Conservation (phyloP, 2,888 invertebrate genomes). For the Stegana nigrithorax region DNA sequence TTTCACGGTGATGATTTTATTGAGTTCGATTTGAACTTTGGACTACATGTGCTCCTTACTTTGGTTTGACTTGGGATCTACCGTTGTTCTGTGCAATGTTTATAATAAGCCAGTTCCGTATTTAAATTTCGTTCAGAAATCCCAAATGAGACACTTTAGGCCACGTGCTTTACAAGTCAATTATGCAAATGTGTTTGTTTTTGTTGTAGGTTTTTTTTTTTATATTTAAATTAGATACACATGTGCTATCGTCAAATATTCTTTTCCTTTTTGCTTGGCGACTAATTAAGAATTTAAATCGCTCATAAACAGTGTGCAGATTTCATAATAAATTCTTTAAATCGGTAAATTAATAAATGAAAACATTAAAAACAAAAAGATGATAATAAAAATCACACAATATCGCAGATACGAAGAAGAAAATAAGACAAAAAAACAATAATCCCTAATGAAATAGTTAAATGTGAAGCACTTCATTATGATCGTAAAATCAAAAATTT, state of each 20-base stretch:
- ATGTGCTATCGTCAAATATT: no score
- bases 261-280: no score
- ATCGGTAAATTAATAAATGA: conserved; percentile 9
- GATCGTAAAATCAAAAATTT: no score
- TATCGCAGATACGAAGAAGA: background rate
- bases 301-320: conserved; percentile 50
- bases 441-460: conserved; percentile 31
- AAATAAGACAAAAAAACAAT: conserved; percentile 2
- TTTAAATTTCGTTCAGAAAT: no score
- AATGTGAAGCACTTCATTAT: conserved; percentile 59
- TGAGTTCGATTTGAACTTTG: no score
- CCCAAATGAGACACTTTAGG: no score
- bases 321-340: conserved; percentile 47
- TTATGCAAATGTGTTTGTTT: background rate
- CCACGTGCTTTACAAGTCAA: background rate
- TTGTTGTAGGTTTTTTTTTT: background rate
- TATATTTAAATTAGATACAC: background rate
- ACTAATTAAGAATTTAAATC: conserved; percentile 53
- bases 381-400: no score
- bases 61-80: no score
- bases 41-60: no score
- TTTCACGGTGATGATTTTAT: no score
- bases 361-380: background rate
- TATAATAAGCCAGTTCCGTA: no score
- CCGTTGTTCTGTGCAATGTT: no score